Evolutionary conservation across 2,113 vertebrate genomes (phyloP).

Genomic region (Willisornis vidua): DNA sequence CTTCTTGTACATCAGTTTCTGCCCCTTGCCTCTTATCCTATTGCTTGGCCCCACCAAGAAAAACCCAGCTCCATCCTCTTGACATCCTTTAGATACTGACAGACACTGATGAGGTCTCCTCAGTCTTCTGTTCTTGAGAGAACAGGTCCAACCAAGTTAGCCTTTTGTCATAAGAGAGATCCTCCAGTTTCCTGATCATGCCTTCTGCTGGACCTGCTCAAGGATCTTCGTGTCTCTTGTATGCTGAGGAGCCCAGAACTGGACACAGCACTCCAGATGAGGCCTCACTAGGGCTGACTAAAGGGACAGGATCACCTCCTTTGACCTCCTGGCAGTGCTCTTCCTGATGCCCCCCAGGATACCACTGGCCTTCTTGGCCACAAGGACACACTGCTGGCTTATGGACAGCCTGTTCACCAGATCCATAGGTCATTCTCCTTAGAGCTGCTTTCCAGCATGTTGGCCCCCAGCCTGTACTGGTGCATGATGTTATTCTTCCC

Average conservation of each 20-base stretch:
- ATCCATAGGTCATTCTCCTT: background rate
- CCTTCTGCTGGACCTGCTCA: background rate
- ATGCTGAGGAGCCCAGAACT: background rate
- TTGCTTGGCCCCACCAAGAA: background rate
- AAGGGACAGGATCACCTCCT: background rate
- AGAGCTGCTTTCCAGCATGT: background rate
- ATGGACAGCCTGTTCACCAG: background rate
- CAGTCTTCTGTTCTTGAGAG: background rate
- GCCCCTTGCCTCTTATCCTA: background rate
- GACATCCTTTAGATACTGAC: background rate
- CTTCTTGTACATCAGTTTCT: background rate
- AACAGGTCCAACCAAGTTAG: background rate
- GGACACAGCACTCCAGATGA: background rate
- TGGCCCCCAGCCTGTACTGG: background rate
- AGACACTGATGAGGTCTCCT: background rate
- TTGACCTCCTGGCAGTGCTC: background rate
- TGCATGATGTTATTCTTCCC: background rate
- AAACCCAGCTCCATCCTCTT: background rate
- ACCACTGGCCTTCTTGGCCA: background rate
- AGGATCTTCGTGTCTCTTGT: background rate
- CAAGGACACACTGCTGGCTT: background rate
- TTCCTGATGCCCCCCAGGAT: background rate
- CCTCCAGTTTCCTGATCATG: background rate
- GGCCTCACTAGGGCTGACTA: background rate
- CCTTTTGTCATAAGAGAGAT: background rate